phyloP scores from a whole-genome alignment of 2,797 vertebrate genomes.

The Eulemur albifrons region DNA sequence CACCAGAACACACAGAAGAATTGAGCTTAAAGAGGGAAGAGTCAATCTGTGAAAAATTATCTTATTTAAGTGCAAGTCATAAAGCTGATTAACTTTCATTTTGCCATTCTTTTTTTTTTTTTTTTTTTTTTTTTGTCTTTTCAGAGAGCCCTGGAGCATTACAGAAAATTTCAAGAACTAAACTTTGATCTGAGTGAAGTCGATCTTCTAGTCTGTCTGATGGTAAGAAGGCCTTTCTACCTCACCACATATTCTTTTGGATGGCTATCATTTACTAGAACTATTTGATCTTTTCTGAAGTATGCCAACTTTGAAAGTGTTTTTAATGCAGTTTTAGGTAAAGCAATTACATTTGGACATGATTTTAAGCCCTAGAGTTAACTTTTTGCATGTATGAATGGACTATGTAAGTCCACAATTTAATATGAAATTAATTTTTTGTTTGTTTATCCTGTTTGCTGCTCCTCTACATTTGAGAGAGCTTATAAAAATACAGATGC shows the following conservation, averaged over 20 bases:
- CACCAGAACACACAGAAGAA: not conserved
- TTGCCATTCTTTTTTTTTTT: not conserved
- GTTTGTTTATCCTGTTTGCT: not conserved
- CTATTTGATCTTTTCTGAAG: not conserved
- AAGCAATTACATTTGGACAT: not conserved
- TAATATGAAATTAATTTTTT: not conserved
- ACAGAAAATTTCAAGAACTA: rapidly evolving
- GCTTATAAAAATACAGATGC: not conserved
- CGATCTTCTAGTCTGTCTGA: conserved; percentile 57
- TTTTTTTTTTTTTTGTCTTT: not conserved
- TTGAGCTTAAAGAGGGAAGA: not conserved
- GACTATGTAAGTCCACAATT: not conserved
- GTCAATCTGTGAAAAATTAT: not conserved
- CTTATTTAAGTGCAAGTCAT: not conserved
- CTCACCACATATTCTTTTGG: not conserved
- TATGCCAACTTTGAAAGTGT: not conserved
- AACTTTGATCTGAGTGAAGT: not conserved
- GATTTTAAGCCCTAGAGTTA: not conserved
- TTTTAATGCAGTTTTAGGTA: not conserved
- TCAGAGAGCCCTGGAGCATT: not conserved
- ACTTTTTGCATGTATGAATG: not conserved
- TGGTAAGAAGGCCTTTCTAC: conserved; percentile 59
- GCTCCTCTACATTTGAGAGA: not conserved
- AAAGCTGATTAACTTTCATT: not conserved
- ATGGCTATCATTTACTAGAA: not conserved